These are phyloP conservation scores for Paramormyrops hopkinsi DNA, from an alignment of 2,797 vertebrate genomes.

Conservation along the genomic window DNA sequence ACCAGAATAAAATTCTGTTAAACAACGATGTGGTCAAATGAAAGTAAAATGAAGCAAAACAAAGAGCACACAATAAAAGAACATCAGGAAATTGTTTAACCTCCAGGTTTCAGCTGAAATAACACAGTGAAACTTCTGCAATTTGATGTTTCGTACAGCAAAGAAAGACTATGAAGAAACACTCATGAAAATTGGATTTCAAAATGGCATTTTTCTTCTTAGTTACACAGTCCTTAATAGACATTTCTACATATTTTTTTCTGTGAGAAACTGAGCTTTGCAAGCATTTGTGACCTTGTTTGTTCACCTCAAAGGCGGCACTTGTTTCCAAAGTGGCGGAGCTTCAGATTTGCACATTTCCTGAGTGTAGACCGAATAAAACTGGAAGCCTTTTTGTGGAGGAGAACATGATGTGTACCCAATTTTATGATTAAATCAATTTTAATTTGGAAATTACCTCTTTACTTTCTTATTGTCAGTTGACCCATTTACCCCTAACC, in stretches of 20 bases:
- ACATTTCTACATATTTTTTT: conserved; percentile 31
- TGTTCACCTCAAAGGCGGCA: background rate
- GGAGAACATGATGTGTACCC: background rate
- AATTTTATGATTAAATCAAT: background rate
- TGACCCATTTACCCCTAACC: background rate
- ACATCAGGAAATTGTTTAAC: conserved; percentile 7
- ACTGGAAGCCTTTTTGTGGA: background rate
- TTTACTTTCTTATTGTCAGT: conserved; percentile 3
- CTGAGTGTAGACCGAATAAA: background rate
- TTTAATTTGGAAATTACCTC: background rate
- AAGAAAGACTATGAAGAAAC: conserved; percentile 1
- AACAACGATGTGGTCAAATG: background rate
- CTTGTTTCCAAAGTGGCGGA: background rate
- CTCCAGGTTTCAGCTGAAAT: background rate
- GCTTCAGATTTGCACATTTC: background rate
- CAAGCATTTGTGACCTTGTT: background rate
- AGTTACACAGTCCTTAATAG: conserved; percentile 23
- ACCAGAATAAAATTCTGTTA: background rate
- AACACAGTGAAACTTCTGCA: background rate
- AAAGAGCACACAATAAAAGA: background rate
- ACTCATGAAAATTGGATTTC: conserved; percentile 32
- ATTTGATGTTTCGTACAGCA: background rate
- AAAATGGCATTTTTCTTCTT: conserved; percentile 25
- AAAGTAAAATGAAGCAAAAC: background rate
- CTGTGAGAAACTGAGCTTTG: background rate